Conservation (phyloP, 2,797 vertebrate species). For the Malacoraja senta region DNA sequence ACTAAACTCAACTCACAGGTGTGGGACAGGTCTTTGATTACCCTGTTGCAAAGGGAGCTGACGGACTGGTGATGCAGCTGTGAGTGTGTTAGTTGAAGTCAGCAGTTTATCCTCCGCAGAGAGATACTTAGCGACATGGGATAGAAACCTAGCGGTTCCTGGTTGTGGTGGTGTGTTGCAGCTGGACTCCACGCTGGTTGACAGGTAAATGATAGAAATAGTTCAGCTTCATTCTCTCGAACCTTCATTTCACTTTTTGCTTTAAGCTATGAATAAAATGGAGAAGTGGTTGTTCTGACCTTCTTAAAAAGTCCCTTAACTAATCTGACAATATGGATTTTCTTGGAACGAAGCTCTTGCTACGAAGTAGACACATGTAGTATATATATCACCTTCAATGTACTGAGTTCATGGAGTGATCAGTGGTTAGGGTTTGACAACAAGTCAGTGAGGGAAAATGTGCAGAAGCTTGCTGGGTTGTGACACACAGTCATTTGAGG, state of each 20-base stretch:
- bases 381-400: too few species aligned
- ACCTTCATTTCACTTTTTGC: neutral
- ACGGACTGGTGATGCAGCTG: neutral
- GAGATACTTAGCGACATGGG: neutral
- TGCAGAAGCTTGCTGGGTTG: neutral
- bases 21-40: too few species aligned
- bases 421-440: neutral
- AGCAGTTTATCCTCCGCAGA: neutral
- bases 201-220: neutral
- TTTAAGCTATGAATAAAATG: neutral
- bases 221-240: neutral
- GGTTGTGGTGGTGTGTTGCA: neutral
- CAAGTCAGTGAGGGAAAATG: neutral
- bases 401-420: neutral
- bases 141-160: neutral
- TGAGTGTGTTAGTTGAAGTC: neutral
- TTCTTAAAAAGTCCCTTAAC: too few species aligned
- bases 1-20: too few species aligned
- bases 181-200: neutral
- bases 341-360: neutral
- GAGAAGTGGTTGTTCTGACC: neutral
- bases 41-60: neutral
- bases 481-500: too few species aligned
- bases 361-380: neutral
- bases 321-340: neutral